Conservation (phyloP, 2,888 invertebrate genomes). For the Fragum sueziense region DNA sequence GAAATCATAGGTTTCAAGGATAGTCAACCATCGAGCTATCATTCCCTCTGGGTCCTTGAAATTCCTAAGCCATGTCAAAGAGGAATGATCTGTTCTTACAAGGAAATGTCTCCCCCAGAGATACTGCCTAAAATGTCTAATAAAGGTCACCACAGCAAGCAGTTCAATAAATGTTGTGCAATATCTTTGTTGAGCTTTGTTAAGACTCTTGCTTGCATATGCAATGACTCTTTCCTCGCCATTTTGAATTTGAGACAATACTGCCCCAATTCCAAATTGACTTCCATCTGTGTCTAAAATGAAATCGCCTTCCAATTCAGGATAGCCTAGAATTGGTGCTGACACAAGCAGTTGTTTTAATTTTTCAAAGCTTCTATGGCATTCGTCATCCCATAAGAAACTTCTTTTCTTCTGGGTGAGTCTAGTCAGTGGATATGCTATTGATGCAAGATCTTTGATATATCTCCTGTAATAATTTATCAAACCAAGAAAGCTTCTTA, state of each 20-base stretch:
- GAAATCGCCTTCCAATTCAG: conserved; percentile 37
- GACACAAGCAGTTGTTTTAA: conserved; percentile 33
- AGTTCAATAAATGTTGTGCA: conserved; percentile 57
- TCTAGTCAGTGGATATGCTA: conserved; percentile 27
- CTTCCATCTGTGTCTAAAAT: conserved; percentile 65
- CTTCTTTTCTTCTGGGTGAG: not conserved
- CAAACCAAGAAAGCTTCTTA: conserved; percentile 45
- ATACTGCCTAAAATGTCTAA: conserved; percentile 63
- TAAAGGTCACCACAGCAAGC: conserved; percentile 54
- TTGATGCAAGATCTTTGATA: conserved; percentile 26
- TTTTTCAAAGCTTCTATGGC: conserved; percentile 45
- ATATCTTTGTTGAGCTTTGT: conserved; percentile 47
- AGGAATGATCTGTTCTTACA: conserved; percentile 64
- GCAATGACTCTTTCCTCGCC: conserved; percentile 60
- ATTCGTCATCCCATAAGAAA: conserved; percentile 20
- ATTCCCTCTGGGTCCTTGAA: no score
- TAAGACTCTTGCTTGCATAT: conserved; percentile 54
- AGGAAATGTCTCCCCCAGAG: conserved; percentile 56
- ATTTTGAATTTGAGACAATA: conserved; percentile 58
- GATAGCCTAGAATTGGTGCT: conserved; percentile 50
- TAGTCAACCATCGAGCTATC: conserved; percentile 34
- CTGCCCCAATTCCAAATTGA: conserved; percentile 58
- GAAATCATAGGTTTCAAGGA: conserved; percentile 42
- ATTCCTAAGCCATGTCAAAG: no score
- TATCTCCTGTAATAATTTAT: conserved; percentile 47